Evolutionary conservation across 2,113 vertebrate genomes (phyloP).

Genomic region (Tichodroma muraria): DNA sequence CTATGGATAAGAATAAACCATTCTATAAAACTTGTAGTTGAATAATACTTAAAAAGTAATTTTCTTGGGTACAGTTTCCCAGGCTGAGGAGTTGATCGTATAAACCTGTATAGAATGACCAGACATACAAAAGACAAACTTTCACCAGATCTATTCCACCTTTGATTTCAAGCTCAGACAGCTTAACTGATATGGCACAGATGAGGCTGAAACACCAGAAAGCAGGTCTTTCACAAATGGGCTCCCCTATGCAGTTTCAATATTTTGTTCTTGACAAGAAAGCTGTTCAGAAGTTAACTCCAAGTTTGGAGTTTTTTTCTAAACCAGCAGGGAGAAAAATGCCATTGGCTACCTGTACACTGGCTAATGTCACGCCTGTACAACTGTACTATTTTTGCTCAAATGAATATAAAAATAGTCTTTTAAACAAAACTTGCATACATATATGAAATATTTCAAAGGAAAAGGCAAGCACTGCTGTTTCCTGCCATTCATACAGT

Average conservation of each 20-base stretch:
- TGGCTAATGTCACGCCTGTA: background rate
- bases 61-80: background rate
- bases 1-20: background rate
- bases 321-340: background rate
- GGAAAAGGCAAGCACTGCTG: background rate
- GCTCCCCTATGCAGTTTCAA: background rate
- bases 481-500: background rate
- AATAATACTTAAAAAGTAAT: background rate
- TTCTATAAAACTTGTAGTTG: background rate
- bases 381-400: background rate
- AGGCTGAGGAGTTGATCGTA: background rate
- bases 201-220: background rate
- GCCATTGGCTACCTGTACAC: background rate
- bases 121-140: background rate
- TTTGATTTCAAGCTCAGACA: background rate
- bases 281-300: background rate
- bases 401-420: background rate
- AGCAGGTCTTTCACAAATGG: background rate
- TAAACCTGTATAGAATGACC: background rate
- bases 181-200: rapidly evolving
- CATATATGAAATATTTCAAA: background rate
- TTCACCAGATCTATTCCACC: background rate
- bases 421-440: background rate
- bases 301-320: background rate
- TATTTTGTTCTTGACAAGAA: background rate